A percentile compares a stretch with the other conserved stretches of the same genome.
Evolutionary conservation across 2,113 vertebrate genomes (phyloP).

Genomic region (Lamprotornis superbus): DNA sequence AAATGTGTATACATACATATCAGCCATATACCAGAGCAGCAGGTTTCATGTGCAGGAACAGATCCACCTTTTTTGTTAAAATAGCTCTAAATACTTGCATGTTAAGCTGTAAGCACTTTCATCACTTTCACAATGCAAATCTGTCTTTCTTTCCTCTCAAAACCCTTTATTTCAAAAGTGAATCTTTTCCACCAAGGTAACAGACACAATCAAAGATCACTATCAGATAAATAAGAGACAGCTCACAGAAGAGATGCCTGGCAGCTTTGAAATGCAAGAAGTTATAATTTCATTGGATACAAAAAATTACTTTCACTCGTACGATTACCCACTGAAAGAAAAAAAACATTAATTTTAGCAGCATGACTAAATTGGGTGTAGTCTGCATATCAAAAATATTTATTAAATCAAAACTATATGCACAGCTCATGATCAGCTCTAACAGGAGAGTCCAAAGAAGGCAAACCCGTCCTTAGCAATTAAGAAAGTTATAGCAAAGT

Average conservation of each 20-base stretch:
- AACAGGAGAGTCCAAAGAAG: neutral
- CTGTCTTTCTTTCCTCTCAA: neutral
- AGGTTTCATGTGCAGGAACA: neutral
- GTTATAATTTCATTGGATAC: neutral
- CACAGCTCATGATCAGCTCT: neutral
- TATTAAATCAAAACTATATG: neutral
- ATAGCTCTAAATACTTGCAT: neutral
- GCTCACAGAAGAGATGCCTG: neutral
- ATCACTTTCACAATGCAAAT: neutral
- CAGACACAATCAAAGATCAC: neutral
- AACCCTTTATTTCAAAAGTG: neutral
- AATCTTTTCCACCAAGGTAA: neutral
- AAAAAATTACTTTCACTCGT: neutral
- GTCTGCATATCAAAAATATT: neutral
- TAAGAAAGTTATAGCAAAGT: neutral
- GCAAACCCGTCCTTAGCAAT: neutral
- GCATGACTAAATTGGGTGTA: neutral
- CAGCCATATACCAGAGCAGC: neutral
- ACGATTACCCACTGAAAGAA: neutral
- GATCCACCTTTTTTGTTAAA: neutral
- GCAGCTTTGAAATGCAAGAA: neutral
- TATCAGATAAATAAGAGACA: neutral
- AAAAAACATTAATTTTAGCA: neutral
- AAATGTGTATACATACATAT: fast-evolving
- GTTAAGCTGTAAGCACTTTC: neutral